Evolutionary conservation across 2,113 vertebrate genomes (phyloP).

Genomic region (Nestor notabilis): DNA sequence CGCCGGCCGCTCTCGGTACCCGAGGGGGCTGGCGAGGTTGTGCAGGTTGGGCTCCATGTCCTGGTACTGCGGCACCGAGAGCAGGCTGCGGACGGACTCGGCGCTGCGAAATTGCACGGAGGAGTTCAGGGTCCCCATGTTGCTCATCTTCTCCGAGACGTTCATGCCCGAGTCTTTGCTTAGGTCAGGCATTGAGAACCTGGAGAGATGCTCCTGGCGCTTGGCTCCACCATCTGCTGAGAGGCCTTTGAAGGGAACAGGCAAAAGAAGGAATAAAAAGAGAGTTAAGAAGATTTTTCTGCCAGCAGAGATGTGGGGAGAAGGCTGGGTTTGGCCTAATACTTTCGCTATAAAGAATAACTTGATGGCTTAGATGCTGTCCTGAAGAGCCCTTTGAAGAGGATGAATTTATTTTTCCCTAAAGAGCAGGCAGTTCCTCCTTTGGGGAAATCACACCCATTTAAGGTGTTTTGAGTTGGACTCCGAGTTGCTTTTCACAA

Average conservation of each 20-base stretch:
- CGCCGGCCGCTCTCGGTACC: slow-evolving; percentile 80
- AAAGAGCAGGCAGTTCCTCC: slow-evolving; percentile 12
- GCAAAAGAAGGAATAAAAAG: not conserved
- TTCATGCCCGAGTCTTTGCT: slow-evolving; percentile 99
- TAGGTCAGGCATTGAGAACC: slow-evolving; percentile 98
- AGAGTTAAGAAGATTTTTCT: not conserved
- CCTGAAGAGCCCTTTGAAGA: slow-evolving; percentile 20
- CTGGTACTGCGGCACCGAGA: slow-evolving; percentile 86
- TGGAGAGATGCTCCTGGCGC: slow-evolving; percentile 93
- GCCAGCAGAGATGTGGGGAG: not conserved
- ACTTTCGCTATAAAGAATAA: not conserved
- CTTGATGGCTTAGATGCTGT: not conserved
- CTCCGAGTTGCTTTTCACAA: slow-evolving; percentile 32
- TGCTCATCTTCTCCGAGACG: slow-evolving; percentile 91
- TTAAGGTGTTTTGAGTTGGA: slow-evolving; percentile 46
- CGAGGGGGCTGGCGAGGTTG: slow-evolving; percentile 78
- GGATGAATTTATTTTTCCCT: not conserved
- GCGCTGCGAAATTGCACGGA: slow-evolving; percentile 92
- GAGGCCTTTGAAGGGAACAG: slow-evolving; percentile 75
- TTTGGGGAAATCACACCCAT: slow-evolving; percentile 46
- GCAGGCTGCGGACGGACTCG: slow-evolving; percentile 91
- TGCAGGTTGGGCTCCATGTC: slow-evolving; percentile 83
- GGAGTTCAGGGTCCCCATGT: slow-evolving; percentile 91
- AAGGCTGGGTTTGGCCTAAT: not conserved
- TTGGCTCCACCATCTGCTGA: slow-evolving; percentile 89